phyloP scores from a whole-genome alignment of 2,797 vertebrate genomes.

The Mallotus villosus region DNA sequence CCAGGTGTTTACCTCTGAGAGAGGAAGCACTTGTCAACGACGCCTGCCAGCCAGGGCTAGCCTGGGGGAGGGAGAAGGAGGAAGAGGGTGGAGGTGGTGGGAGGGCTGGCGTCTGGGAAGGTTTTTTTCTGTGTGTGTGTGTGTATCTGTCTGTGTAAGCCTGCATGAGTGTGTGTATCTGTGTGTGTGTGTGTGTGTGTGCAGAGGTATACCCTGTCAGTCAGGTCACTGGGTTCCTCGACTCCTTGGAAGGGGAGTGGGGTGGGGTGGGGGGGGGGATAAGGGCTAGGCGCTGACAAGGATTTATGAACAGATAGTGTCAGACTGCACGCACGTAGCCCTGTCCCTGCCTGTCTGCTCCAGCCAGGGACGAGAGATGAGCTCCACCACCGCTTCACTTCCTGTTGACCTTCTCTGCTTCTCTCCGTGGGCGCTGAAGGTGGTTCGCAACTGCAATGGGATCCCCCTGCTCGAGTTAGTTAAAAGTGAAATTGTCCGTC shows the following conservation, averaged over 20 bases:
- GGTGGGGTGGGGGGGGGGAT: not conserved
- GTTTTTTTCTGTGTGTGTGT: slow-evolving; percentile 1
- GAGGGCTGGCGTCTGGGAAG: not conserved
- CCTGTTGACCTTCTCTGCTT: too few relatives aligned
- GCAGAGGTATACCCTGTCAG: not conserved
- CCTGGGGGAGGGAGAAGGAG: not conserved
- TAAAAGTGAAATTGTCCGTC: too few relatives aligned
- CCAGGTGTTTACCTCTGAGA: slow-evolving; percentile 79
- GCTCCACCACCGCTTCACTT: too few relatives aligned
- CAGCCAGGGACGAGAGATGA: too few relatives aligned
- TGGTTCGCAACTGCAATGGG: too few relatives aligned
- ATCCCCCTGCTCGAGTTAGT: too few relatives aligned
- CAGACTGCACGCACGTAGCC: slow-evolving; percentile 64
- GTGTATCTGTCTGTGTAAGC: not conserved
- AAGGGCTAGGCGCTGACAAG: slow-evolving; percentile 74
- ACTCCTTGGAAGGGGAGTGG: not conserved
- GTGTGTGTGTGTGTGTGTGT: not conserved
- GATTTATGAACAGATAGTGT: slow-evolving; percentile 77
- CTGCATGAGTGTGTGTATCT: not conserved
- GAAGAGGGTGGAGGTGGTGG: not conserved
- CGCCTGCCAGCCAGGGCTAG: slow-evolving; percentile 68
- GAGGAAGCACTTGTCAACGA: slow-evolving; percentile 80
- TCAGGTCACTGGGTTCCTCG: slow-evolving; percentile 21
- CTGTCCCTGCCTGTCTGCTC: slow-evolving; percentile 64
- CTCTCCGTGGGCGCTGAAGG: too few relatives aligned